These are phyloP conservation scores for Xenopus petersii DNA, from an alignment of 2,797 vertebrate species.

Conservation along the genomic window DNA sequence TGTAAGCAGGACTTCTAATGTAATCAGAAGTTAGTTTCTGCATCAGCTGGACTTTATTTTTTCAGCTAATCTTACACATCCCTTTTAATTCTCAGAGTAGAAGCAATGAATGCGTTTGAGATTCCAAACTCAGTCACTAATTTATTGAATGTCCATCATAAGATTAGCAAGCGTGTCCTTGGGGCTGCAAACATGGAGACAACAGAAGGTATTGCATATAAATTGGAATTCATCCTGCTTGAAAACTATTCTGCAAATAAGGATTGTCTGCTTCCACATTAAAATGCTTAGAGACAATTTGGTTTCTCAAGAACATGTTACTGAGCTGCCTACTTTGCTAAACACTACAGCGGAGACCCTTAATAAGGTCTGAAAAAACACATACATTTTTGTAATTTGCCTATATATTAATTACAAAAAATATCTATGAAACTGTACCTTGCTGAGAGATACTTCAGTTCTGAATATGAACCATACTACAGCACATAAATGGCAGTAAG, in stretches of 20 bases:
- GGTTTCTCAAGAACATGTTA: neutral
- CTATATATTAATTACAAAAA: no score
- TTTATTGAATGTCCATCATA: conserved; percentile 46
- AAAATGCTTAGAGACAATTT: conserved; percentile 15
- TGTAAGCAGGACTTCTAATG: no score
- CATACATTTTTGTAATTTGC: no score
- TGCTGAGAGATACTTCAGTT: no score
- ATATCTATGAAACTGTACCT: no score
- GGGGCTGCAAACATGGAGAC: conserved; percentile 28
- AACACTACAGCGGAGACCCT: conserved; percentile 3
- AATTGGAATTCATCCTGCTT: conserved; percentile 35
- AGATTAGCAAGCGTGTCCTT: conserved; percentile 42
- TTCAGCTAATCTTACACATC: neutral
- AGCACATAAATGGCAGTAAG: no score
- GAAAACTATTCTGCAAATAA: conserved; percentile 36
- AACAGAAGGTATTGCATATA: conserved; percentile 46
- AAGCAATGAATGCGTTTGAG: conserved; percentile 15
- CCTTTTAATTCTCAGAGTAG: conserved; percentile 19
- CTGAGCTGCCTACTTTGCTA: conserved; percentile 1
- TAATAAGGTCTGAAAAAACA: neutral
- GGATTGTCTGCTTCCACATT: conserved; percentile 32
- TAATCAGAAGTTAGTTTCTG: no score
- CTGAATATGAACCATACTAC: no score
- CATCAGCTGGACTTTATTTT: neutral
- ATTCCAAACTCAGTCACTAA: conserved; percentile 34